Percentiles rank a stretch among this genome's conserved stretches.
Conservation (phyloP, 2,888 invertebrate species). For the Tinea trinotella region DNA sequence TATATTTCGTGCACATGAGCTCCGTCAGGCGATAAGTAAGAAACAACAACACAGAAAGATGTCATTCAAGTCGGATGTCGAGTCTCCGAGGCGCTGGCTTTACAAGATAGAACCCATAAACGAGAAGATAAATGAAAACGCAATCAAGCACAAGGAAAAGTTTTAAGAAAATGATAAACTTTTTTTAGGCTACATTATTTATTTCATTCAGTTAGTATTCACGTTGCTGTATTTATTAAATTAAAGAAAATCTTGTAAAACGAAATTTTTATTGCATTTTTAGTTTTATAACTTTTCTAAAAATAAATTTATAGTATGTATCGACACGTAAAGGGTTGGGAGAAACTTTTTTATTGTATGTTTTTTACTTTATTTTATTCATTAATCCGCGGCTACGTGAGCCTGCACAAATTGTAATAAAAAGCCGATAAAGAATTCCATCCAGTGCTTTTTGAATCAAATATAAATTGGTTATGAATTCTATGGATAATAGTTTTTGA, state of each 20-base stretch:
- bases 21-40: background rate
- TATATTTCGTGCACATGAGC: background rate
- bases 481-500: background rate
- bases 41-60: slow-evolving; percentile 17
- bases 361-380: background rate
- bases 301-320: background rate
- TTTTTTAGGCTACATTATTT: slow-evolving; percentile 52
- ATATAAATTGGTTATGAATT: background rate
- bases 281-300: slow-evolving; percentile 1
- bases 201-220: slow-evolving; percentile 45
- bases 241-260: background rate
- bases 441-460: background rate
- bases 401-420: background rate
- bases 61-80: slow-evolving; percentile 15
- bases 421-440: background rate
- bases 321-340: background rate
- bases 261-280: background rate
- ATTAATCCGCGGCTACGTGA: background rate
- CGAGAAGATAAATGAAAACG: slow-evolving; percentile 62
- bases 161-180: slow-evolving; percentile 55
- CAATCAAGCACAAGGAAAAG: slow-evolving; percentile 61
- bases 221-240: slow-evolving; percentile 29
- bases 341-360: background rate
- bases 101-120: slow-evolving; percentile 32
- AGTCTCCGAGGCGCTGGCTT: background rate